phyloP scores from a whole-genome alignment of 1,140 invertebrate species.

The Lerema accius region DNA sequence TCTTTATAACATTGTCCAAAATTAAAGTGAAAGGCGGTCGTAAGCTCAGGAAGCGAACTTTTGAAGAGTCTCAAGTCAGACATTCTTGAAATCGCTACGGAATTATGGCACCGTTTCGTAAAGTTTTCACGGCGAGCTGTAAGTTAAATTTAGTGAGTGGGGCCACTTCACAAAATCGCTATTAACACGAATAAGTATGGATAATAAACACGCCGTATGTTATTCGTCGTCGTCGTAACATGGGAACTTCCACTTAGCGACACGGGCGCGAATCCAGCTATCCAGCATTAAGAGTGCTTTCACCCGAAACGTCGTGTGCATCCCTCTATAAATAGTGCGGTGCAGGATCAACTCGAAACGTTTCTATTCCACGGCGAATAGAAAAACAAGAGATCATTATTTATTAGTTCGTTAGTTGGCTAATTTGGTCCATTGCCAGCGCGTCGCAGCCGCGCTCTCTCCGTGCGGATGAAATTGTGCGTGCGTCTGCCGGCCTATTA shows the following conservation, averaged over 20 bases:
- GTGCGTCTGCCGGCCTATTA: slow-evolving; percentile 47
- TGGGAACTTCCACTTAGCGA: slow-evolving; percentile 42
- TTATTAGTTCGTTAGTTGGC: slow-evolving; percentile 80
- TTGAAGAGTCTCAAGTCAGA: slow-evolving; percentile 64
- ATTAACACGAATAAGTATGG: slow-evolving; percentile 60
- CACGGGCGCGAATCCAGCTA: slow-evolving; percentile 63
- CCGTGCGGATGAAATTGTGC: slow-evolving; percentile 67
- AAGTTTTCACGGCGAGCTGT: slow-evolving; percentile 69
- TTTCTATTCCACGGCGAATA: slow-evolving; percentile 76
- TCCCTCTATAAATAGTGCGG: slow-evolving; percentile 71
- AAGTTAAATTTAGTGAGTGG: slow-evolving; percentile 74
- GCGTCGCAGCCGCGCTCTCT: slow-evolving; percentile 68
- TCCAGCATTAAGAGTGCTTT: slow-evolving; percentile 76
- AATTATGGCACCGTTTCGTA: slow-evolving; percentile 73
- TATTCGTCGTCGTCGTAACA: slow-evolving; percentile 45
- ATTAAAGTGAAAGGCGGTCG: slow-evolving; percentile 58
- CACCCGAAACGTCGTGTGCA: slow-evolving; percentile 77
- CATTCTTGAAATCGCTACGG: slow-evolving; percentile 71
- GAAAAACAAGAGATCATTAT: slow-evolving; percentile 82
- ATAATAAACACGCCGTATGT: slow-evolving; percentile 62
- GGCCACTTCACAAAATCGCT: slow-evolving; percentile 63
- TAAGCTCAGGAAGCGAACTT: slow-evolving; percentile 57
- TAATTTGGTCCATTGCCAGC: slow-evolving; percentile 78
- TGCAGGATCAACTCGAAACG: slow-evolving; percentile 69
- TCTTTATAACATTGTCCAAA: slow-evolving; percentile 52